Base-by-base conservation (phyloP, 2,113 vertebrate genomes). In the Orycteropus afer region DNA sequence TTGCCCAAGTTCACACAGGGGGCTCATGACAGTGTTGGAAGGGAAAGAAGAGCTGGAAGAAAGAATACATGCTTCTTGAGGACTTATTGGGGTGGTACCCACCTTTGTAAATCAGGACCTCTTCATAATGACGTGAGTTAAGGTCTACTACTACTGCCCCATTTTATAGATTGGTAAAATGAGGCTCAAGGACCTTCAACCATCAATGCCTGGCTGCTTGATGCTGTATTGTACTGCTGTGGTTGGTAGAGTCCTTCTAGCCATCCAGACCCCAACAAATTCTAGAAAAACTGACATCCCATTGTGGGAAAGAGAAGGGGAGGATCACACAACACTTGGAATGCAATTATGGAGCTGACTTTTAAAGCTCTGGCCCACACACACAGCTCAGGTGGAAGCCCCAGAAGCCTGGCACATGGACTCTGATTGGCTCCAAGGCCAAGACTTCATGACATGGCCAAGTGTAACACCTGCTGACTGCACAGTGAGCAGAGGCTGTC, bases 51-150 rank as follows among this genome's bases (percentile, higher is more conserved):
- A 34, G 59, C 32, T 40, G 20, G 51, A 59, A 80, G 29, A 34
- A 59, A 76, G 34, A 77, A 29, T 0, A 2, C n/a, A 49, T 4
- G 0, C n/a, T 13, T 51, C 7, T 49, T 14, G 10, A 29, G 27
- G 42, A 53, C 29, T 20, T 23, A 32, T 2, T 1, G 17, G 27
- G 37, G 8, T 14, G 0, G 14, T 22, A 22, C 49, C 49, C 45
- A 18, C 69, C 69, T 53, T 59, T 49, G 42, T 23, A 23, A 10
- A 61, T 7, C 51, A 7, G 59, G 7, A 49, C 51, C 78, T 78
- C 85, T 22, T 69, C n/a, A 23, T 61, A 53, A 0, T 25, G 69
- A 14, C 71, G 51, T 15, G 51, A 67, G 18, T 51, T 42, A 78
- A 51, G 29, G n/a, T 61, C 84, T 88, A 18, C n/a, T n/a, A n/a